Percentiles rank a stretch among this genome's conserved stretches.
These are phyloP conservation scores for Capromys pilorides DNA, from an alignment of 2,797 vertebrate species.

Conservation along the genomic window DNA sequence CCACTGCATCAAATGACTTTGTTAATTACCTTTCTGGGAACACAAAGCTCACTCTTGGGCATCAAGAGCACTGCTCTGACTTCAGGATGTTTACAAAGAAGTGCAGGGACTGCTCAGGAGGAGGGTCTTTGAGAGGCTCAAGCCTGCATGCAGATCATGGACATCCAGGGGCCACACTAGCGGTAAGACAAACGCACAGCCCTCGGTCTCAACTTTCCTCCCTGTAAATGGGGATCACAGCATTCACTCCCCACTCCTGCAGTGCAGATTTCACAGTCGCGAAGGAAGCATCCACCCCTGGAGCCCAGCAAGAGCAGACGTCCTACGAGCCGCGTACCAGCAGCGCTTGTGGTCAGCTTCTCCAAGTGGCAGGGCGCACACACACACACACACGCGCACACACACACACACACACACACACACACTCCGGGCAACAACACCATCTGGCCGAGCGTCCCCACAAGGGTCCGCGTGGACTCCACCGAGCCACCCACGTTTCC, in stretches of 20 bases:
- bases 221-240: too few species aligned
- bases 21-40: background rate
- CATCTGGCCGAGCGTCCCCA: background rate
- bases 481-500: background rate
- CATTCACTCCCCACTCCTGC: background rate
- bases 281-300: background rate
- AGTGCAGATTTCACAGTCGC: background rate
- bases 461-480: background rate
- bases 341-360: background rate
- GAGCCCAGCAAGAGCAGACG: background rate
- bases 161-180: background rate
- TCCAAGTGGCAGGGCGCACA: background rate
- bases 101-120: background rate
- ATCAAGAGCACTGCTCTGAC: background rate
- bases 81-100: constrained; percentile 4
- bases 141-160: background rate
- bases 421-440: background rate
- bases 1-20: background rate
- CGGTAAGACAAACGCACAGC: background rate
- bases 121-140: background rate
- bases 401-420: too few species aligned
- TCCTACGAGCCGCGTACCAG: background rate
- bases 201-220: background rate
- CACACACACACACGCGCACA: too few species aligned
- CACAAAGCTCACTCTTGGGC: constrained; percentile 15